These are phyloP conservation scores for Metellina segmentata DNA, from an alignment of 2,888 invertebrate genomes.

Conservation along the genomic window DNA sequence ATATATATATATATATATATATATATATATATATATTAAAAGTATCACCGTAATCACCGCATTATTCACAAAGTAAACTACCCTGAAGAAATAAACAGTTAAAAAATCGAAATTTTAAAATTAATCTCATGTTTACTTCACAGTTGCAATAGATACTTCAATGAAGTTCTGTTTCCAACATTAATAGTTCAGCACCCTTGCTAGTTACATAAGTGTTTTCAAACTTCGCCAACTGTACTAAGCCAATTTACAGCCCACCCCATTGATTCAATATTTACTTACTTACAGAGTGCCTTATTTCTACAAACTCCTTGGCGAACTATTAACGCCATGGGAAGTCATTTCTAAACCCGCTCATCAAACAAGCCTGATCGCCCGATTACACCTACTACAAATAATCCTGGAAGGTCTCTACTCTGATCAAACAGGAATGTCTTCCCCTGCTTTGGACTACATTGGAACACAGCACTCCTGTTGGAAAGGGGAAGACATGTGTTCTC, in stretches of 20 bases:
- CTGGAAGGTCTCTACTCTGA: slow-evolving; percentile 34
- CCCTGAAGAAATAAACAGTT: too few species aligned
- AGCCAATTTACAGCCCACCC: background rate
- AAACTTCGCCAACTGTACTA: too few species aligned
- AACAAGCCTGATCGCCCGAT: slow-evolving; percentile 49
- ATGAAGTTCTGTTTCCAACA: too few species aligned
- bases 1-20: too few species aligned
- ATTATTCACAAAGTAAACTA: too few species aligned
- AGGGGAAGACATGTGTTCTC: background rate
- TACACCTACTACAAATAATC: background rate
- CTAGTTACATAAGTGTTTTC: too few species aligned
- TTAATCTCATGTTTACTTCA: too few species aligned
- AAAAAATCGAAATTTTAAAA: too few species aligned
- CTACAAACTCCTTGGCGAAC: slow-evolving; percentile 6
- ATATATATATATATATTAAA: too few species aligned
- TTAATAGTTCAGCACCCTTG: too few species aligned
- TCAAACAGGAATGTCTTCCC: slow-evolving; percentile 25
- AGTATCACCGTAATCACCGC: too few species aligned
- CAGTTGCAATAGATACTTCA: too few species aligned
- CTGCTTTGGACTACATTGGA: background rate
- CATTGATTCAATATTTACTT: slow-evolving; percentile 10
- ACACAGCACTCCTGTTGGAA: background rate
- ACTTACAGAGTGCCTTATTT: background rate
- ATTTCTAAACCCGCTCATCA: slow-evolving; percentile 26
- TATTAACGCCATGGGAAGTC: slow-evolving; percentile 29